Percentiles rank a stretch among this genome's conserved stretches.
Conservation (phyloP, 2,797 vertebrate species). For the Threskiornis aethiopicus region DNA sequence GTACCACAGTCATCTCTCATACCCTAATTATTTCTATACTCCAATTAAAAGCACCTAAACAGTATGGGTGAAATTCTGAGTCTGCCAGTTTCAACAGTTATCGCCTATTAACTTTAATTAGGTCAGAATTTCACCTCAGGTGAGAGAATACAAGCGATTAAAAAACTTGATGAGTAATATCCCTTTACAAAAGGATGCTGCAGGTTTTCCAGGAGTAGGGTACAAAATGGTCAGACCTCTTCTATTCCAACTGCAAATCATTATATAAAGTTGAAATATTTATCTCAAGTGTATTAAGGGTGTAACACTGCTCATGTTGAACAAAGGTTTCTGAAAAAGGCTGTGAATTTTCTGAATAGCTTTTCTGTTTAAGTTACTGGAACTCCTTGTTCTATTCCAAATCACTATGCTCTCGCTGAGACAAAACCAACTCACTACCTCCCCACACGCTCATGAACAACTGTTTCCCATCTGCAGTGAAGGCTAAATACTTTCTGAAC, state of each 20-base stretch:
- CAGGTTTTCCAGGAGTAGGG: neutral
- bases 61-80: neutral
- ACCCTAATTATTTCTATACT: neutral
- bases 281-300: neutral
- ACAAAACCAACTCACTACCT: neutral
- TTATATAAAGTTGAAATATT: neutral
- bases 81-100: neutral
- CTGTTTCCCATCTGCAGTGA: neutral
- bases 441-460: neutral
- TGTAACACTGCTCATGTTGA: neutral
- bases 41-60: neutral
- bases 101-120: neutral
- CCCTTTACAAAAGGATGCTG: neutral
- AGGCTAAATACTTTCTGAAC: neutral
- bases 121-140: neutral
- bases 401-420: neutral
- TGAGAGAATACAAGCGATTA: neutral
- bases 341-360: neutral
- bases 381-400: neutral
- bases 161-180: neutral
- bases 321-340: neutral
- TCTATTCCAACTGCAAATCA: neutral
- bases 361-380: neutral
- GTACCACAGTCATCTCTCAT: neutral
- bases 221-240: neutral